phyloP scores from a whole-genome alignment of 1,140 invertebrate species.

The Drosophila pandora region DNA sequence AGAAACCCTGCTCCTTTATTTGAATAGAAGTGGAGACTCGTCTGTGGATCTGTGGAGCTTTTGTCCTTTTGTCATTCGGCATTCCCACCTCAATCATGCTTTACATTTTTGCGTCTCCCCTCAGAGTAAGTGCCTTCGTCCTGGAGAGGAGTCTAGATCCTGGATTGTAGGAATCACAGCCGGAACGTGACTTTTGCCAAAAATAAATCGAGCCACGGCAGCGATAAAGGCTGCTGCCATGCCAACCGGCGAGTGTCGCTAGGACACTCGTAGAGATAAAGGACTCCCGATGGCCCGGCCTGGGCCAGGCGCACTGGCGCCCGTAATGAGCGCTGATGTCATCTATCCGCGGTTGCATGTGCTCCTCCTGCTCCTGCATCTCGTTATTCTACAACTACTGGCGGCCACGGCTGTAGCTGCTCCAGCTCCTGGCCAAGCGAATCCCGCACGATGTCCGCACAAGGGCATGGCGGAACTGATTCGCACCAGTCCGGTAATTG shows the following conservation, averaged over 20 bases:
- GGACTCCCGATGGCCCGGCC: conserved; percentile 35
- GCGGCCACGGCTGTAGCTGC: conserved; percentile 9
- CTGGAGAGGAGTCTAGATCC: conserved; percentile 17
- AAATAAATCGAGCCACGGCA: conserved; percentile 68
- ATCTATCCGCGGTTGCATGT: conserved; percentile 26
- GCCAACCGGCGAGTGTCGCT: conserved; percentile 60
- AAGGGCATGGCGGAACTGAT: conserved; percentile 78
- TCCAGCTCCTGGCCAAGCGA: conserved; percentile 1
- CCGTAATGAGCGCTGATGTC: conserved; percentile 33
- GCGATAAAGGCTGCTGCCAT: conserved; percentile 67
- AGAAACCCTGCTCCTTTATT: conserved; percentile 32
- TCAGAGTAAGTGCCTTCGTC: conserved; percentile 45
- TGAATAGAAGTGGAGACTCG: conserved; percentile 33
- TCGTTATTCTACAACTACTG: conserved; percentile 35
- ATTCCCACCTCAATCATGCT: conserved; percentile 25
- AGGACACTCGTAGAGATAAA: conserved; percentile 66
- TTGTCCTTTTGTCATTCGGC: conserved; percentile 27
- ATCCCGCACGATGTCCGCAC: conserved; percentile 64
- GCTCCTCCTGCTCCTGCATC: conserved; percentile 19
- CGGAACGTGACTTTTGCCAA: conserved; percentile 72
- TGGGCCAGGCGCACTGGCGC: conserved; percentile 20
- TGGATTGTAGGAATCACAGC: conserved; percentile 54
- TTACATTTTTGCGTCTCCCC: conserved; percentile 20
- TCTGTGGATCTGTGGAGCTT: conserved; percentile 1
- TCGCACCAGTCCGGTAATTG: conserved; percentile 80